A percentile compares a stretch with the other conserved stretches of the same genome.
Conservation (phyloP, 1,140 invertebrate genomes). For the Luehdorfia chinensis region DNA sequence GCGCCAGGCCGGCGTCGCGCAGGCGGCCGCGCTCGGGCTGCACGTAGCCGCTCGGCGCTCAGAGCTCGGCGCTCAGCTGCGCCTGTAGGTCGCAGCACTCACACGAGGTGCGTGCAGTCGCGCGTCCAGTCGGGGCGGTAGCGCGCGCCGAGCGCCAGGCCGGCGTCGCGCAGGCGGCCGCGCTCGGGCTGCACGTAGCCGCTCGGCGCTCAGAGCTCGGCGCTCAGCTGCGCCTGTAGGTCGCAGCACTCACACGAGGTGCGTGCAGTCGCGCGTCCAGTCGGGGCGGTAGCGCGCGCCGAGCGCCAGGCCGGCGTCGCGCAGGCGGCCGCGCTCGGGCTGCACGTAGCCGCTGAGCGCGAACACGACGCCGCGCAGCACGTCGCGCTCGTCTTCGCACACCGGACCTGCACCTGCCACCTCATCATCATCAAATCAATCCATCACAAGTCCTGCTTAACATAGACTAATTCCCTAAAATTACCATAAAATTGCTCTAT, state of each 20-base stretch:
- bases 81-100: too few relatives aligned
- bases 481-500: too few relatives aligned
- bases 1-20: slow-evolving; percentile 82
- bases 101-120: too few relatives aligned
- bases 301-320: slow-evolving; percentile 84
- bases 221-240: slow-evolving; percentile 16
- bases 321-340: slow-evolving; percentile 83
- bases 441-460: slow-evolving; percentile 15
- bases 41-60: slow-evolving; percentile 91
- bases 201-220: slow-evolving; percentile 79
- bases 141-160: slow-evolving; percentile 87
- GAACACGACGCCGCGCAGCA: slow-evolving; percentile 82
- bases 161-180: slow-evolving; percentile 81
- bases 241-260: slow-evolving; percentile 86
- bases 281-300: slow-evolving; percentile 88
- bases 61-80: slow-evolving; percentile 80
- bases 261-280: slow-evolving; percentile 86
- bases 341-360: slow-evolving; percentile 93
- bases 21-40: slow-evolving; percentile 87
- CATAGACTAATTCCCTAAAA: background rate
- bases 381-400: slow-evolving; percentile 16
- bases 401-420: background rate
- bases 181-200: slow-evolving; percentile 91
- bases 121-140: too few relatives aligned
- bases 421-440: background rate